phyloP scores from a whole-genome alignment of 1,140 invertebrate genomes.

The Glomeris maerens region DNA sequence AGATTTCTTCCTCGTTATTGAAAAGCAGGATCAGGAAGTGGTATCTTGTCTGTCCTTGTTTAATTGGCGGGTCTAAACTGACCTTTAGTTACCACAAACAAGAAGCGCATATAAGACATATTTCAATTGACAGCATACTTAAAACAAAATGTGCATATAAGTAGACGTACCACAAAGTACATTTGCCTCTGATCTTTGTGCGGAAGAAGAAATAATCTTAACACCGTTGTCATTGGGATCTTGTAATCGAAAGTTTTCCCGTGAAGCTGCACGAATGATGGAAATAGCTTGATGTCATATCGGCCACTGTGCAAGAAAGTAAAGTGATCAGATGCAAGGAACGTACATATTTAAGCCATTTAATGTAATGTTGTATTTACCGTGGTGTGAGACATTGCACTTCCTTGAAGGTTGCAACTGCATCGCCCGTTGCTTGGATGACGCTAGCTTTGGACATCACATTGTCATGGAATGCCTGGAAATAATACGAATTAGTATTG shows the following conservation, averaged over 20 bases:
- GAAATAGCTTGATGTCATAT: slow-evolving; percentile 98
- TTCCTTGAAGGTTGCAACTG: slow-evolving; percentile 91
- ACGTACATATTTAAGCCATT: not conserved
- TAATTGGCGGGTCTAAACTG: slow-evolving; percentile 95
- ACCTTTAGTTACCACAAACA: no score
- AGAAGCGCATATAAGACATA: no score
- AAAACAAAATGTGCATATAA: slow-evolving; percentile 17
- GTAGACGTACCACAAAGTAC: slow-evolving; percentile 11
- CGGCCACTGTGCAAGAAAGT: slow-evolving; percentile 85
- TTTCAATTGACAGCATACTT: not conserved
- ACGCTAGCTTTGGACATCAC: slow-evolving; percentile 95
- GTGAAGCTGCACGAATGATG: slow-evolving; percentile 94
- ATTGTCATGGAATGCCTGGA: slow-evolving; percentile 67
- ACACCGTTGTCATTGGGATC: slow-evolving; percentile 64
- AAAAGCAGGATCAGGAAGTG: slow-evolving; percentile 93
- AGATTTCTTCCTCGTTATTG: slow-evolving; percentile 73
- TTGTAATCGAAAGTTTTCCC: slow-evolving; percentile 99
- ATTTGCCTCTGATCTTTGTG: slow-evolving; percentile 40
- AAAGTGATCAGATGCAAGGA: slow-evolving; percentile 19
- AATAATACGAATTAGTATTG: no score
- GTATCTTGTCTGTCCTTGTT: slow-evolving; percentile 92
- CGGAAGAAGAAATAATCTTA: slow-evolving; percentile 39
- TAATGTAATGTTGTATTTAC: slow-evolving; percentile 33
- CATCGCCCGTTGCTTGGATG: slow-evolving; percentile 92
- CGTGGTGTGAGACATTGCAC: slow-evolving; percentile 96